These are phyloP conservation scores for Euura saliciscinereae DNA, from an alignment of 1,140 invertebrate genomes.

Conservation along the genomic window DNA sequence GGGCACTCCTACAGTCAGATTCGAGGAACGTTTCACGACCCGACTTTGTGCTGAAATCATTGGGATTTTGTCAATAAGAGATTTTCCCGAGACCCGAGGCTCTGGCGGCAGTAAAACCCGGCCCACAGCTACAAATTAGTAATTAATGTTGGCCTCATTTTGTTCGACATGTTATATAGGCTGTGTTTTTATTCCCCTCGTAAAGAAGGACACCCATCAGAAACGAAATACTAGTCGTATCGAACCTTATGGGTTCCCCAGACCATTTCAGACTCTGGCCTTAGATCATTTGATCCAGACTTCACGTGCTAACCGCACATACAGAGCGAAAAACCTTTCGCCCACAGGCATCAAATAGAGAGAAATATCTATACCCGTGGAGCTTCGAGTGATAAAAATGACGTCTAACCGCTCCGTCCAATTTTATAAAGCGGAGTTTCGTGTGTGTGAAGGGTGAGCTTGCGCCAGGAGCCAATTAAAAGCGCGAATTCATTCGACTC, in stretches of 20 bases:
- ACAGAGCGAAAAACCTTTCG: neutral
- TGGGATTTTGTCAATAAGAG: no score
- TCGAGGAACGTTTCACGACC: neutral
- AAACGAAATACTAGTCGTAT: neutral
- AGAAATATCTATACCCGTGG: neutral
- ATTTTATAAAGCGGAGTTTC: no score
- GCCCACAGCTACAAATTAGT: slow-evolving; percentile 13
- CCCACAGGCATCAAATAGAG: neutral
- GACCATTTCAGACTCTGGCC: neutral
- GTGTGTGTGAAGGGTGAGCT: no score
- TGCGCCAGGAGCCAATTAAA: neutral
- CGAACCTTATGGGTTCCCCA: neutral
- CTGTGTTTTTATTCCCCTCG: neutral
- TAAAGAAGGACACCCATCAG: slow-evolving; percentile 10
- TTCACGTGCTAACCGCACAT: no score
- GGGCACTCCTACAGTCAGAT: neutral
- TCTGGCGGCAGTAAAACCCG: slow-evolving; percentile 12
- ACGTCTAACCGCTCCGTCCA: no score
- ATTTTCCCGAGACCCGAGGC: no score
- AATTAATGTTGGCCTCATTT: slow-evolving; percentile 24
- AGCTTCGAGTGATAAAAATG: no score
- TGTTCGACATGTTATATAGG: neutral
- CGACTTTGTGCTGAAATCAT: no score
- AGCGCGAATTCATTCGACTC: neutral
- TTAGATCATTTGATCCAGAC: no score